phyloP scores from a whole-genome alignment of 2,888 invertebrate genomes.

The Eristalinus aeneus region DNA sequence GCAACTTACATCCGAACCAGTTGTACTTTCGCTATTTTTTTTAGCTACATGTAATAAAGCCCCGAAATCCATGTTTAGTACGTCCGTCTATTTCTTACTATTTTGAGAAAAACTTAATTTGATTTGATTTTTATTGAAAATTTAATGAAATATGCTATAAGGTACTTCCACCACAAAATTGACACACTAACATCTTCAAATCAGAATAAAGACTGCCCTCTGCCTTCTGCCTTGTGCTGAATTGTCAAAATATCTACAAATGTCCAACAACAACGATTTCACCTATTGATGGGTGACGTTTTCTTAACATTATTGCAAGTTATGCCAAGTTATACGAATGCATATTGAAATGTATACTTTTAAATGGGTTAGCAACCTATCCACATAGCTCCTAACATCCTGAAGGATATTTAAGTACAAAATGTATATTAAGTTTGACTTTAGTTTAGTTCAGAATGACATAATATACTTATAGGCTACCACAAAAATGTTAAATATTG shows the following conservation, averaged over 20 bases:
- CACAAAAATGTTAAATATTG: too few relatives aligned
- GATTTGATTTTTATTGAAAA: constrained; percentile 56
- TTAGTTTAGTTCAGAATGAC: too few relatives aligned
- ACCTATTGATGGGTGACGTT: neutral
- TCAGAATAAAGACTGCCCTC: constrained; percentile 60
- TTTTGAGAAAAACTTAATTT: neutral
- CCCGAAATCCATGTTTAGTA: constrained; percentile 83
- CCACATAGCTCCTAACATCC: too few relatives aligned
- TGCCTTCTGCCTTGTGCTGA: neutral
- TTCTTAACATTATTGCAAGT: neutral
- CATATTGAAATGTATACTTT: too few relatives aligned
- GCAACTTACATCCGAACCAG: constrained; percentile 77
- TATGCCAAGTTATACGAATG: neutral
- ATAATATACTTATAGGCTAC: too few relatives aligned
- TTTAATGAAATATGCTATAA: constrained; percentile 57
- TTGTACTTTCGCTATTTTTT: constrained; percentile 82
- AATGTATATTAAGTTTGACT: too few relatives aligned
- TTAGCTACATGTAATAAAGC: constrained; percentile 84
- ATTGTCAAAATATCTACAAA: constrained; percentile 22
- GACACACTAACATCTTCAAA: constrained; percentile 64
- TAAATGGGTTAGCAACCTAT: too few relatives aligned
- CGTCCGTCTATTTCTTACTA: neutral
- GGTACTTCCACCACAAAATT: neutral
- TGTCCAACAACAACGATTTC: constrained; percentile 3
- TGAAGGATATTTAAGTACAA: too few relatives aligned